These are phyloP conservation scores for Acanthurus lineatus DNA, from an alignment of 2,797 vertebrate species.

Conservation along the genomic window DNA sequence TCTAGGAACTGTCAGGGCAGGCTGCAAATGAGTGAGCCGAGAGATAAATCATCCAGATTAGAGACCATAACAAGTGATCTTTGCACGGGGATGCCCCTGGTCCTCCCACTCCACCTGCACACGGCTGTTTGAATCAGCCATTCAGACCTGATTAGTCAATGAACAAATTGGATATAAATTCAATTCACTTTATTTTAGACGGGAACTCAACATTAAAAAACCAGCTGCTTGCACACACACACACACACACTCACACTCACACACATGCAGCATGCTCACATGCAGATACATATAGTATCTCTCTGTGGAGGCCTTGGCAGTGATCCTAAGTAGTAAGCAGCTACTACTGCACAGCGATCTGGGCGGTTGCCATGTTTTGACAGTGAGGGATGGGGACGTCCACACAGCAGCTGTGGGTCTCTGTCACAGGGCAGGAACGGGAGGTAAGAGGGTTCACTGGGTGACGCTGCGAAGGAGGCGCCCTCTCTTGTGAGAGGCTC, in stretches of 20 bases:
- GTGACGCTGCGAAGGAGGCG: constrained; percentile 47
- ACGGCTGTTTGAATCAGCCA: constrained; percentile 24
- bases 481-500: constrained; percentile 58
- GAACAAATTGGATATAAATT: constrained; percentile 9
- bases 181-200: neutral
- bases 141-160: constrained; percentile 31
- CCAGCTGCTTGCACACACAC: neutral
- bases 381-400: constrained; percentile 76
- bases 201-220: neutral
- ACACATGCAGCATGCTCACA: constrained; percentile 13
- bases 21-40: constrained; percentile 40
- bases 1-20: constrained; percentile 61
- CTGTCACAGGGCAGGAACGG: constrained; percentile 67
- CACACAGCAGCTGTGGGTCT: constrained; percentile 81
- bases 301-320: constrained; percentile 67
- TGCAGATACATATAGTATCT: constrained; percentile 53
- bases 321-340: constrained; percentile 60
- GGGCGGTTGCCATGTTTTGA: constrained; percentile 72
- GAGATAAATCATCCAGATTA: constrained; percentile 72
- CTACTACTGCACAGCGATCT: constrained; percentile 66
- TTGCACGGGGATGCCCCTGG: constrained; percentile 66
- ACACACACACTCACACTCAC: neutral
- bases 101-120: constrained; percentile 31
- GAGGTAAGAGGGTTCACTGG: constrained; percentile 67
- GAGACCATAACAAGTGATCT: constrained; percentile 63